phyloP scores from a whole-genome alignment of 2,888 invertebrate species.

The Campaea margaritaria region DNA sequence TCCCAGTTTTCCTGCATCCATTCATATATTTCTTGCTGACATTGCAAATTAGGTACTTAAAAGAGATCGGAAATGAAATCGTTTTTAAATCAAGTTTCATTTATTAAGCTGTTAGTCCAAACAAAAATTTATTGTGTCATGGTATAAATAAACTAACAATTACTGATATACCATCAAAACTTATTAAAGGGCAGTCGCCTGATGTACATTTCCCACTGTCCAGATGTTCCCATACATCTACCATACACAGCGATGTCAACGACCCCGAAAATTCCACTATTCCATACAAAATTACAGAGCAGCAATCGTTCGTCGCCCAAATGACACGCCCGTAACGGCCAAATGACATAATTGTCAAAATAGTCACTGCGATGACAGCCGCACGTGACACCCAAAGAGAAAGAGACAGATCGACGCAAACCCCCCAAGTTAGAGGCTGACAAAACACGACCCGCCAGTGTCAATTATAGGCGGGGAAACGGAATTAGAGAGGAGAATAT shows the following conservation, averaged over 20 bases:
- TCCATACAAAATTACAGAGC: slow-evolving; percentile 81
- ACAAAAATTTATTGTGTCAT: no score
- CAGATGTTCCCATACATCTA: slow-evolving; percentile 80
- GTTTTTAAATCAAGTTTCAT: no score
- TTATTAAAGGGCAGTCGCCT: slow-evolving; percentile 14
- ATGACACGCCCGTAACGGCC: slow-evolving; percentile 82
- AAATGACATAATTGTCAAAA: slow-evolving; percentile 86
- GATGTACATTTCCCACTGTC: slow-evolving; percentile 52
- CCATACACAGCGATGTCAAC: slow-evolving; percentile 66
- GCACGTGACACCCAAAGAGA: slow-evolving; percentile 78
- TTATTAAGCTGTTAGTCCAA: no score
- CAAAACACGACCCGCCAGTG: slow-evolving; percentile 73
- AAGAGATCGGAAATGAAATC: no score
- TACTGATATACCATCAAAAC: slow-evolving; percentile 15
- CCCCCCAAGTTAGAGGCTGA: slow-evolving; percentile 52
- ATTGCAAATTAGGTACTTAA: no score
- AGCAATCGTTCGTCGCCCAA: slow-evolving; percentile 81
- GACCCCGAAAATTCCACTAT: slow-evolving; percentile 77
- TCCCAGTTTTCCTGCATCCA: no score
- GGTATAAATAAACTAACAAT: no score
- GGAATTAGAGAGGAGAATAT: slow-evolving; percentile 80
- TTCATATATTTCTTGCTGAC: no score
- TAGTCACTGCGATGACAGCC: slow-evolving; percentile 80
- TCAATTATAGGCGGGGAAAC: slow-evolving; percentile 85
- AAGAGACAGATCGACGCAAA: slow-evolving; percentile 53